Evolutionary conservation across 1,140 invertebrate genomes (phyloP).

Genomic region (Heliconius melpomene): DNA sequence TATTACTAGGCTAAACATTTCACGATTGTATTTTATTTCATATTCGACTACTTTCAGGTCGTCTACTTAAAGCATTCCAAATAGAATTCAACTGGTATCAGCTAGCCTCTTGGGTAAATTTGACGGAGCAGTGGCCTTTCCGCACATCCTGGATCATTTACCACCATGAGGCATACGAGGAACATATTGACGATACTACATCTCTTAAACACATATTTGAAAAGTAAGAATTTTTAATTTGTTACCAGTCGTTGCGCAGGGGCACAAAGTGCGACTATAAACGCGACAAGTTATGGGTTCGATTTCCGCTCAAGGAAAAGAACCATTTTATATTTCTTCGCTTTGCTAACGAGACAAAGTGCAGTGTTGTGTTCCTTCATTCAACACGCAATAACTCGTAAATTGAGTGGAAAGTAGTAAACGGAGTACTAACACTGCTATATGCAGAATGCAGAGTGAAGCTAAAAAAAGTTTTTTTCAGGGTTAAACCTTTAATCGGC

Average conservation of each 20-base stretch:
- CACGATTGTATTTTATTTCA: no score
- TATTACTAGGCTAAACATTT: no score
- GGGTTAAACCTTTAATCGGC: slow-evolving; percentile 90
- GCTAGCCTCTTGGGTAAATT: slow-evolving; percentile 97
- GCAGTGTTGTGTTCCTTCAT: no score
- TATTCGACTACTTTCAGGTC: slow-evolving; percentile 82
- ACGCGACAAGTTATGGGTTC: no score
- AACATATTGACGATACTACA: slow-evolving; percentile 91
- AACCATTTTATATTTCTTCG: no score
- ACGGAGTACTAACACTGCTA: not conserved
- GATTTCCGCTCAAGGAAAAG: no score
- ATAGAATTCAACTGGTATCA: slow-evolving; percentile 99
- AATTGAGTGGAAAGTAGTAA: no score
- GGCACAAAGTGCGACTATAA: no score
- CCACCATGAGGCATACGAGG: slow-evolving; percentile 94
- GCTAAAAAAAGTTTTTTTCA: slow-evolving; percentile 61
- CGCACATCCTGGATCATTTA: slow-evolving; percentile 98
- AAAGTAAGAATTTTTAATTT: slow-evolving; percentile 84
- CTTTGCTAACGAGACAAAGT: no score
- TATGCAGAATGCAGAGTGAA: not conserved
- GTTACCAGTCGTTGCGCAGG: no score
- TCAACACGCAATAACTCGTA: no score
- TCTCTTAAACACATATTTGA: slow-evolving; percentile 95
- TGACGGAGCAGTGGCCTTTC: slow-evolving; percentile 99
- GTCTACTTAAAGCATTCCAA: slow-evolving; percentile 98